Evolutionary conservation across 2,888 invertebrate genomes (phyloP).

Genomic region (Serrognathus titanus): DNA sequence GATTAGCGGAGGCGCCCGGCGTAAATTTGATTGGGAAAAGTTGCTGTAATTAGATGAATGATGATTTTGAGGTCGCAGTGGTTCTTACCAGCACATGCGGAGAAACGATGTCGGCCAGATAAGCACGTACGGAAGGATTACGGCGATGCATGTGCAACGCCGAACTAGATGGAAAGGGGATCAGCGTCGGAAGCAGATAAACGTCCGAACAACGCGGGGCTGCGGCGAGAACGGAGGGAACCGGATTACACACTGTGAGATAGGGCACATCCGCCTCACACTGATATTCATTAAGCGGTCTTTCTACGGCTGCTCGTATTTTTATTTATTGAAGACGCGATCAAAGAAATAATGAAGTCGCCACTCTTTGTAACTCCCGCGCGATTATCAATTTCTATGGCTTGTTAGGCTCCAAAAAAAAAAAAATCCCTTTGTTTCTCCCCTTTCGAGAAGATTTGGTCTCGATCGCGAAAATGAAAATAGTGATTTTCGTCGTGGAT

Average conservation of each 20-base stretch:
- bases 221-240: constrained; percentile 31
- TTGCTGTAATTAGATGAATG: no score
- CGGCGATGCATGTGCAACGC: constrained; percentile 35
- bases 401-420: constrained; percentile 38
- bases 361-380: constrained; percentile 28
- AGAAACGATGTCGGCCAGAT: constrained; percentile 41
- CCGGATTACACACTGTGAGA: constrained; percentile 40
- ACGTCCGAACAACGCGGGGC: constrained; percentile 33
- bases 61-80: no score
- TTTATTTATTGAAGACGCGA: constrained; percentile 7
- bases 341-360: constrained; percentile 34
- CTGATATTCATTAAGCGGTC: constrained; percentile 32
- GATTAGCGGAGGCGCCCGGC: no score
- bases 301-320: constrained; percentile 19
- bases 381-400: constrained; percentile 45
- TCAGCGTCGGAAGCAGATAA: constrained; percentile 43
- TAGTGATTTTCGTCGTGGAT: background rate
- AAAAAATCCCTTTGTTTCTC: constrained; percentile 30
- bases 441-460: constrained; percentile 10
- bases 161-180: constrained; percentile 41
- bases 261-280: constrained; percentile 40
- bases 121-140: constrained; percentile 42
- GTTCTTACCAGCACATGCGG: constrained; percentile 7
- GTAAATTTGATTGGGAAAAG: no score
- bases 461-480: no score